phyloP scores from a whole-genome alignment of 2,888 invertebrate genomes.

The Melieria omissa region DNA sequence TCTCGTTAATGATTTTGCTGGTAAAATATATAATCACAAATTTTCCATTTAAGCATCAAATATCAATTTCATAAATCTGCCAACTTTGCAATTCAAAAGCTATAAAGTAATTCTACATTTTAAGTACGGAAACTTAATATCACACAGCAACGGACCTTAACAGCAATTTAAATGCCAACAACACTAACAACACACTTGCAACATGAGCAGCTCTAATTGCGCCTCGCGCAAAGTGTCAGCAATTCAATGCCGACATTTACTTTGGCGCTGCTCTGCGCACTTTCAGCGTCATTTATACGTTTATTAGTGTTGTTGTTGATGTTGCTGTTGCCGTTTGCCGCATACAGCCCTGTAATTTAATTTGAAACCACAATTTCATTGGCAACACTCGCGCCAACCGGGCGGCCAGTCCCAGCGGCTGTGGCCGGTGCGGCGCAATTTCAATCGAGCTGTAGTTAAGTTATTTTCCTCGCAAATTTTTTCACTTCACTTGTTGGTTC shows the following conservation, averaged over 20 bases:
- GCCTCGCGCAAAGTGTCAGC: too few relatives aligned
- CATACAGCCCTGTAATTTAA: conserved; percentile 44
- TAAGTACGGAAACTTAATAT: too few relatives aligned
- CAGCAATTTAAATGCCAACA: too few relatives aligned
- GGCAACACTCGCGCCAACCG: conserved; percentile 20
- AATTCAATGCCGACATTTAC: too few relatives aligned
- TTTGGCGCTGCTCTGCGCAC: background rate
- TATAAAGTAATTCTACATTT: too few relatives aligned
- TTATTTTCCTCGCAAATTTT: conserved; percentile 14
- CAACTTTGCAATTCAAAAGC: too few relatives aligned
- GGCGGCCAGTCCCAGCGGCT: background rate
- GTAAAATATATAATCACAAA: too few relatives aligned
- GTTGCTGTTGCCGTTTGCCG: conserved; percentile 31
- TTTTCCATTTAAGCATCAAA: too few relatives aligned
- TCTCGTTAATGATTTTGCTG: too few relatives aligned
- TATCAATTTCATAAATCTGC: too few relatives aligned
- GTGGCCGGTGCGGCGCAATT: background rate
- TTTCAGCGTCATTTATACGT: background rate
- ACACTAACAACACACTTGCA: too few relatives aligned
- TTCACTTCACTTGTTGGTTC: background rate
- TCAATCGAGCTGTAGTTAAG: conserved; percentile 21
- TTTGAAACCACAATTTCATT: conserved; percentile 46
- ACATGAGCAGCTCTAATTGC: conserved; percentile 1
- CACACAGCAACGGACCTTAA: too few relatives aligned
- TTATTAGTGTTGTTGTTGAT: background rate